Evolutionary conservation across 1,140 invertebrate species (phyloP).

Genomic region (Patella vulgata): DNA sequence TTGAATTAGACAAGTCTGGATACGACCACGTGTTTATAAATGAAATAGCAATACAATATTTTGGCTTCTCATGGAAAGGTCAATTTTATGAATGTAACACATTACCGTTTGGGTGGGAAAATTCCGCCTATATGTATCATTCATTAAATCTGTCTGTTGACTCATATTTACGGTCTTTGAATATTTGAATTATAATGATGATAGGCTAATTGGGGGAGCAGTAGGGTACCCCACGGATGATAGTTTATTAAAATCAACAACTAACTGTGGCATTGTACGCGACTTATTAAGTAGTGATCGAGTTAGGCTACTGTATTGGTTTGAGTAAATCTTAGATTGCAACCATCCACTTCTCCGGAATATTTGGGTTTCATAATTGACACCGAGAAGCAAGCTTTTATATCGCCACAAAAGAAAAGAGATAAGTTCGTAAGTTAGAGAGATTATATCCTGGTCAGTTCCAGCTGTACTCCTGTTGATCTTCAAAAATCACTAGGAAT

Average conservation of each 20-base stretch:
- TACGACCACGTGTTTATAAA: not conserved
- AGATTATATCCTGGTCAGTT: not conserved
- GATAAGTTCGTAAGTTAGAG: not conserved
- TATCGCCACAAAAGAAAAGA: not conserved
- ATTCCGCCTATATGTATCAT: constrained; percentile 3
- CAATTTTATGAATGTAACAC: constrained; percentile 5
- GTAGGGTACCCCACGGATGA: no score
- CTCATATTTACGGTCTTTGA: not conserved
- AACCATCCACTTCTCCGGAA: not conserved
- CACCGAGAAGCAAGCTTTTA: not conserved
- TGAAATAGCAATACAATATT: not conserved
- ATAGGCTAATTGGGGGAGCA: constrained; percentile 2
- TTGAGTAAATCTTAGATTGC: constrained; percentile 1
- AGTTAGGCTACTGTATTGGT: constrained; percentile 6
- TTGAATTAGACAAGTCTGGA: constrained; percentile 5
- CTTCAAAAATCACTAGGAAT: constrained; percentile 1
- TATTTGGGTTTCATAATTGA: constrained; percentile 8
- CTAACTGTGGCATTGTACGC: constrained; percentile 1
- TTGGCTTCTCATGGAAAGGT: constrained; percentile 1
- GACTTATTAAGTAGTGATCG: not conserved
- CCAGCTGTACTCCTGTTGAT: not conserved
- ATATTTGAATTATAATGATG: constrained; percentile 7
- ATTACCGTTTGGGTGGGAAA: constrained; percentile 2
- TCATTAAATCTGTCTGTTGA: constrained; percentile 4
- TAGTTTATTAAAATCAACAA: not conserved